Evolutionary conservation across 2,113 vertebrate species (phyloP).

Genomic region (Varanus komodoensis): DNA sequence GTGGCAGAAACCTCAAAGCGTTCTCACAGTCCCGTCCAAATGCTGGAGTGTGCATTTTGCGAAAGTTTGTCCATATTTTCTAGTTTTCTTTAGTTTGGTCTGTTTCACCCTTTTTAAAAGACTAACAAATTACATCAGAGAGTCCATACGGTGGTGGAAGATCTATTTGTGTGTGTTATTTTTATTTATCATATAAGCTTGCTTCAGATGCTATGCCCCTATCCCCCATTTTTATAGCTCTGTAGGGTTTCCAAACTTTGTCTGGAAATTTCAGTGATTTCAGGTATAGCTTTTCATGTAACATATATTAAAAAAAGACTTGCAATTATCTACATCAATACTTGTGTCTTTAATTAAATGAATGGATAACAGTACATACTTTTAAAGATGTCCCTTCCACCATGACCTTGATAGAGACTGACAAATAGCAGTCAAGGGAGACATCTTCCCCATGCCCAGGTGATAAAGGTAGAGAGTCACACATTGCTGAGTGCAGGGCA

Average conservation of each 20-base stretch:
- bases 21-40: too few species aligned
- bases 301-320: neutral
- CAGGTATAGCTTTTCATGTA: neutral
- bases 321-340: neutral
- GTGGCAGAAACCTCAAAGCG: neutral
- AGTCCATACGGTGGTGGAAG: too few species aligned
- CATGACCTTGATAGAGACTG: neutral
- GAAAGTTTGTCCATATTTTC: neutral
- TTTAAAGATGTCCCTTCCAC: neutral
- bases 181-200: neutral
- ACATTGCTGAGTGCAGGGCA: neutral
- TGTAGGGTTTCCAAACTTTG: neutral
- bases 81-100: neutral
- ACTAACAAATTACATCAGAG: too few species aligned
- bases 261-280: neutral
- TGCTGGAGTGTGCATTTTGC: too few species aligned
- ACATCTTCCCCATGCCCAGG: too few species aligned
- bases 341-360: neutral
- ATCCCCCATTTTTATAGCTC: neutral
- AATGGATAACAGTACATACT: neutral
- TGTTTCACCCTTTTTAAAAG: neutral
- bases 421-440: neutral
- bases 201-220: neutral
- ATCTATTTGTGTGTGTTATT: neutral
- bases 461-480: neutral